Percentiles rank a stretch among this genome's conserved stretches.
These are phyloP conservation scores for Drosophila macrothrix DNA, from an alignment of 2,888 invertebrate species.

Conservation along the genomic window DNA sequence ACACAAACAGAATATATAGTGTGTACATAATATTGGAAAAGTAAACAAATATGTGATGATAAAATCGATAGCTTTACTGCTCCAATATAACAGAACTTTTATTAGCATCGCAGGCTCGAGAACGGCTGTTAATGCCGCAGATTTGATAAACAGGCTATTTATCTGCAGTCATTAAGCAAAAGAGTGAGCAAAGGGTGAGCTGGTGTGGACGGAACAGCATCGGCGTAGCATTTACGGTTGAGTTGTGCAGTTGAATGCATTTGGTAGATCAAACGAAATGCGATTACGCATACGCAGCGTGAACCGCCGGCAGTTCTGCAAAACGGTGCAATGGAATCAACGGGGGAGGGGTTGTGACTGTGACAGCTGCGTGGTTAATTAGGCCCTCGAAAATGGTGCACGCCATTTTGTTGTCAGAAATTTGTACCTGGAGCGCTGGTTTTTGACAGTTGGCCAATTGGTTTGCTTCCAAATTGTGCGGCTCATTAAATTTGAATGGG, in stretches of 20 bases:
- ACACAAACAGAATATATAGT: not conserved
- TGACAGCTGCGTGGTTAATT: conserved; percentile 59
- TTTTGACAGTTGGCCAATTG: conserved; percentile 68
- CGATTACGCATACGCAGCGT: conserved; percentile 59
- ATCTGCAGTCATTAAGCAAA: conserved; percentile 22
- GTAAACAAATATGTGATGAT: too few species aligned
- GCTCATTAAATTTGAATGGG: conserved; percentile 69
- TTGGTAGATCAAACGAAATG: conserved; percentile 62
- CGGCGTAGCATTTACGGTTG: conserved; percentile 38
- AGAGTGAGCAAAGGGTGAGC: not conserved
- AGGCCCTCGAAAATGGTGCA: conserved; percentile 49
- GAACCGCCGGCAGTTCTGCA: conserved; percentile 12
- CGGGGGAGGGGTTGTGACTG: not conserved
- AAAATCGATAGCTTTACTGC: too few species aligned
- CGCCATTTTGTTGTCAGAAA: conserved; percentile 68
- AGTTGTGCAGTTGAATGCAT: conserved; percentile 51
- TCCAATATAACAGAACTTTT: not conserved
- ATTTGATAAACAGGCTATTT: conserved; percentile 19
- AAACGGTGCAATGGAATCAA: not conserved
- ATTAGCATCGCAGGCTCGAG: not conserved
- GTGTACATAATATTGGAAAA: not conserved
- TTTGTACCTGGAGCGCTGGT: conserved; percentile 43
- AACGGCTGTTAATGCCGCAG: not conserved
- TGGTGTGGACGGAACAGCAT: not conserved
- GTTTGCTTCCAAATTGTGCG: conserved; percentile 54